phyloP scores from a whole-genome alignment of 2,888 invertebrate genomes.

The Sarcophaga carnaria region DNA sequence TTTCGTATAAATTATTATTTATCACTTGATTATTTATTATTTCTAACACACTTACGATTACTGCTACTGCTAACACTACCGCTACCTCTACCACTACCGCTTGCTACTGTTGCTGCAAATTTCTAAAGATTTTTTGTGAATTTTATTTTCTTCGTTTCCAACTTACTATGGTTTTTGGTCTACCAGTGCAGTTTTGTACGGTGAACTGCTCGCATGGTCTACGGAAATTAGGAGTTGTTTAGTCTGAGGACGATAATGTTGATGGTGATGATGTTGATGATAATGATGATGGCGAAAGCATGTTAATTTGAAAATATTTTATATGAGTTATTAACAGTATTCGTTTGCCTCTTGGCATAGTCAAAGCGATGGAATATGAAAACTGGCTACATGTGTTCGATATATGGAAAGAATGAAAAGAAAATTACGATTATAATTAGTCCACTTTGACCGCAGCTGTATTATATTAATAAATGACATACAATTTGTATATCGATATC shows the following conservation, averaged over 20 bases:
- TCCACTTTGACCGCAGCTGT: slow-evolving; percentile 56
- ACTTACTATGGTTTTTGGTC: neutral
- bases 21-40: slow-evolving; percentile 80
- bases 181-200: slow-evolving; percentile 39
- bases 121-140: slow-evolving; percentile 22
- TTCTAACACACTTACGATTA: slow-evolving; percentile 70
- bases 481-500: slow-evolving; percentile 34
- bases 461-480: slow-evolving; percentile 19
- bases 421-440: slow-evolving; percentile 58
- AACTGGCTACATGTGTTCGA: slow-evolving; percentile 46
- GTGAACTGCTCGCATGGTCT: slow-evolving; percentile 12
- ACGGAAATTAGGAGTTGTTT: slow-evolving; percentile 23
- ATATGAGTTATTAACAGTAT: too few relatives aligned
- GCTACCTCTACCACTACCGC: neutral
- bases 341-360: too few relatives aligned
- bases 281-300: slow-evolving; percentile 30
- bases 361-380: slow-evolving; percentile 7
- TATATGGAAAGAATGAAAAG: neutral
- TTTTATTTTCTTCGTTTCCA: neutral
- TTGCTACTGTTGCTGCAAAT: neutral
- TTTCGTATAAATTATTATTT: slow-evolving; percentile 81
- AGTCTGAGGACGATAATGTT: slow-evolving; percentile 9
- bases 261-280: slow-evolving; percentile 36
- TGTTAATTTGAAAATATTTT: slow-evolving; percentile 62
- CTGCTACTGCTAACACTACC: neutral